Percentiles rank a stretch among this genome's conserved stretches.
Conservation (phyloP, 2,113 vertebrate genomes). For the Limanda limanda region DNA sequence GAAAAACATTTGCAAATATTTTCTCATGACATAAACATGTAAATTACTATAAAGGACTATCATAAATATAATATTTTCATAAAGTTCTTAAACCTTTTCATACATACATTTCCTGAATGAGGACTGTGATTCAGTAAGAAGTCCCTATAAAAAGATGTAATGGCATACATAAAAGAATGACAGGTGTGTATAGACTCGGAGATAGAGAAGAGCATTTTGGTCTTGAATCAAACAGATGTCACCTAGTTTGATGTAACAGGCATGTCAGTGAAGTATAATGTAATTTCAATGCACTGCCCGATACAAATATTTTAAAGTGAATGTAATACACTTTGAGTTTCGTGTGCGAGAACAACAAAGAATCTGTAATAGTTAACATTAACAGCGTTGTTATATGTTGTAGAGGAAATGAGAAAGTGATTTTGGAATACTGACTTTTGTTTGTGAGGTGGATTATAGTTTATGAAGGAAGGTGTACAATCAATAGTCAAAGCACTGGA, state of each 20-base stretch:
- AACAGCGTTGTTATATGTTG: no score
- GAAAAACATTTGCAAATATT: neutral
- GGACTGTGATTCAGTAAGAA: neutral
- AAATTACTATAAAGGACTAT: conserved; percentile 17
- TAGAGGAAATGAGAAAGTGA: no score
- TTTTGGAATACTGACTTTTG: neutral
- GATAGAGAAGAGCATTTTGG: conserved; percentile 37
- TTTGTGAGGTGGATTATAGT: neutral
- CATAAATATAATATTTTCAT: conserved; percentile 1
- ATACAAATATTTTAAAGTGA: conserved; percentile 5
- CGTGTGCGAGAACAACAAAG: conserved; percentile 3
- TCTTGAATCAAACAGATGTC: conserved; percentile 14
- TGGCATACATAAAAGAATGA: neutral
- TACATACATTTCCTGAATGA: neutral
- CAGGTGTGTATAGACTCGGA: neutral
- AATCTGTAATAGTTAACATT: neutral
- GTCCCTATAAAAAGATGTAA: neutral
- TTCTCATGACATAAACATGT: neutral
- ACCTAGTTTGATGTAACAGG: conserved; percentile 5
- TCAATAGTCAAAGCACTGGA: neutral
- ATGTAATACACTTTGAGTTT: conserved; percentile 6
- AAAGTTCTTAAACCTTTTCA: neutral
- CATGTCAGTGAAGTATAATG: neutral
- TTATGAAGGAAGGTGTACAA: neutral
- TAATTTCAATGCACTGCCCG: conserved; percentile 1